These are phyloP conservation scores for Elgaria multicarinata DNA, from an alignment of 2,113 vertebrate species.

Conservation along the genomic window DNA sequence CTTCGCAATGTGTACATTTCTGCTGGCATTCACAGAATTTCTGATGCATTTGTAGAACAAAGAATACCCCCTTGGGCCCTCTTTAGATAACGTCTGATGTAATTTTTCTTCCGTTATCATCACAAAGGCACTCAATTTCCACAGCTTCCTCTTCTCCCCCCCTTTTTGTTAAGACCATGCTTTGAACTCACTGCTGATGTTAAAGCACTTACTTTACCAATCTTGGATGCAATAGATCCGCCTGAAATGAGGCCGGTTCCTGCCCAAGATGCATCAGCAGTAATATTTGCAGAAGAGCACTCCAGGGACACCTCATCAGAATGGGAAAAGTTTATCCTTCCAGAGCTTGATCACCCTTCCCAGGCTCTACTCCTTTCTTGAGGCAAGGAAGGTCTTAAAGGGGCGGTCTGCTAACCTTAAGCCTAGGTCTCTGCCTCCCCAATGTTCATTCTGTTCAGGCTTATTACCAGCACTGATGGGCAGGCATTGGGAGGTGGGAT, in stretches of 20 bases:
- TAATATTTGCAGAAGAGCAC: neutral
- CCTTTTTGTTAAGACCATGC: neutral
- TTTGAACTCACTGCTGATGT: neutral
- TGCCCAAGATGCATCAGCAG: neutral
- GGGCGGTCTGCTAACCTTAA: too few relatives aligned
- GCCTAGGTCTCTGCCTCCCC: too few relatives aligned
- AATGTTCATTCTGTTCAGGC: too few relatives aligned
- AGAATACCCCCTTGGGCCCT: neutral
- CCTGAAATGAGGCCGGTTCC: neutral
- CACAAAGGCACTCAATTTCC: neutral
- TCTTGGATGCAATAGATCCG: neutral
- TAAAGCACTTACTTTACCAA: neutral
- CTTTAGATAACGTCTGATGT: neutral
- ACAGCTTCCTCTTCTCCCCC: too few relatives aligned
- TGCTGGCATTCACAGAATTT: neutral
- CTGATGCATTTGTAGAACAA: neutral
- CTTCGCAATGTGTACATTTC: neutral
- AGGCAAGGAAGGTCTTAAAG: too few relatives aligned
- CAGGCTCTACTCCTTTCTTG: too few relatives aligned
- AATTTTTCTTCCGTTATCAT: neutral
- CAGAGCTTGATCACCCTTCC: too few relatives aligned
- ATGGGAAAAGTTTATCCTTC: too few relatives aligned
- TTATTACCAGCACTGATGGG: too few relatives aligned
- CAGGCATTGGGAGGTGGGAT: too few relatives aligned
- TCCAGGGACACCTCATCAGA: neutral